A percentile compares a stretch with the other conserved stretches of the same genome.
These are phyloP conservation scores for Eilema caniola DNA, from an alignment of 2,888 invertebrate genomes.

Conservation along the genomic window DNA sequence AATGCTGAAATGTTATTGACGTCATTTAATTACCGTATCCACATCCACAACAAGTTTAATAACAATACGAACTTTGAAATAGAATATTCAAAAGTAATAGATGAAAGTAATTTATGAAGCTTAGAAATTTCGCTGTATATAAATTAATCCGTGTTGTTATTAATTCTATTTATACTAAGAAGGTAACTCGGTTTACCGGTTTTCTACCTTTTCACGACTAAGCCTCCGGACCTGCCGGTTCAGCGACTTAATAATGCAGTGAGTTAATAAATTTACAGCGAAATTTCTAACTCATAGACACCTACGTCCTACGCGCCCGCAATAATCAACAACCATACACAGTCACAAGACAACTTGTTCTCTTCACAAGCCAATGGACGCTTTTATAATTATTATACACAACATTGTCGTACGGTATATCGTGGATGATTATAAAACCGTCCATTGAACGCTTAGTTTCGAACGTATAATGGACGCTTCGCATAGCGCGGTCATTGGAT, in stretches of 20 bases:
- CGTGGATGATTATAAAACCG: no score
- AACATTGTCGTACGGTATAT: no score
- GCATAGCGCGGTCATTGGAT: no score
- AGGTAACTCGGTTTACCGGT: background rate
- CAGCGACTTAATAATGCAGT: background rate
- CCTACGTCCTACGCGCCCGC: background rate
- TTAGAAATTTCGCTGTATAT: background rate
- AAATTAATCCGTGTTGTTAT: background rate
- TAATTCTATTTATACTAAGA: background rate
- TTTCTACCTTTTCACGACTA: background rate
- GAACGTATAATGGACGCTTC: no score
- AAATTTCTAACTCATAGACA: background rate
- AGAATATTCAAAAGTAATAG: background rate
- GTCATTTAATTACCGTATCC: no score
- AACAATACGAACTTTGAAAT: no score
- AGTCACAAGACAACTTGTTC: background rate
- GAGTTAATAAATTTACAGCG: background rate
- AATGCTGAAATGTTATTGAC: no score
- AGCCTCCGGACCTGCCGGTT: background rate
- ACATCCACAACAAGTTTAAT: no score
- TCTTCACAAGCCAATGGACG: background rate
- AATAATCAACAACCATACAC: background rate
- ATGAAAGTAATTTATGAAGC: background rate
- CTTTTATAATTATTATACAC: no score
- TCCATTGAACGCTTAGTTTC: no score